Evolutionary conservation across 2,888 invertebrate species (phyloP), one percentile per base, ranked within the genome.

Genomic region (Synergus gifuensis): DNA sequence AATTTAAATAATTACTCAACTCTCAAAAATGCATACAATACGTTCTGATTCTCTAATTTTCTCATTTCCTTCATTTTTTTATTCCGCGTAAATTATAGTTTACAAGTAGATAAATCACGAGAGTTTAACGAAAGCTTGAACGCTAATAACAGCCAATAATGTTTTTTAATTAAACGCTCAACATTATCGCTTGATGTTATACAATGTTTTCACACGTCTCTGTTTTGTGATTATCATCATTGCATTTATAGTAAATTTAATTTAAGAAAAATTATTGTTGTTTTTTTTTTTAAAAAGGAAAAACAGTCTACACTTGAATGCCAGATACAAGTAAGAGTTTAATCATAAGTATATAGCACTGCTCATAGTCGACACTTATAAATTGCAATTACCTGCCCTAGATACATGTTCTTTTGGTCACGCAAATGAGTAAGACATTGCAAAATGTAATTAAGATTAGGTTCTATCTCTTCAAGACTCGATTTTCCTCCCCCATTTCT

Each of bases 371-470:
- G 60, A 60, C 60, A 60, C 22, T 60, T 60, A 60, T 60, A 60
- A 28, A 60, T 60, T 60, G 60, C 60, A 60, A 60, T 60, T 60
- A 60, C 60, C 22, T 60, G 60, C 60, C 22, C 60, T 22, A 22
- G 60, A 60, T 60, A 60, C 60, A 60, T 60, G 22, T 60, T 14
- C 60, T 60, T 60, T 60, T 60, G 22, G 60, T 60, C 60, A 60
- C 60, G 60, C 60, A 22, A 60, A 22, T 60, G 22, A 60, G 60
- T 60, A 60, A 60, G 60, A 60, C 22, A 60, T 60, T 60, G 60
- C 60, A 60, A 60, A 60, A 60, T 60, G 22, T 60, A 60, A 60
- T 60, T 60, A 60, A 60, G 60, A 60, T 60, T 60, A 60, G 60
- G 22, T 60, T 60, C 22, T 60, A 60, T 60, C 60, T 60, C 22